Conservation (phyloP, 2,888 invertebrate species). For the Agonopterix heracliana region DNA sequence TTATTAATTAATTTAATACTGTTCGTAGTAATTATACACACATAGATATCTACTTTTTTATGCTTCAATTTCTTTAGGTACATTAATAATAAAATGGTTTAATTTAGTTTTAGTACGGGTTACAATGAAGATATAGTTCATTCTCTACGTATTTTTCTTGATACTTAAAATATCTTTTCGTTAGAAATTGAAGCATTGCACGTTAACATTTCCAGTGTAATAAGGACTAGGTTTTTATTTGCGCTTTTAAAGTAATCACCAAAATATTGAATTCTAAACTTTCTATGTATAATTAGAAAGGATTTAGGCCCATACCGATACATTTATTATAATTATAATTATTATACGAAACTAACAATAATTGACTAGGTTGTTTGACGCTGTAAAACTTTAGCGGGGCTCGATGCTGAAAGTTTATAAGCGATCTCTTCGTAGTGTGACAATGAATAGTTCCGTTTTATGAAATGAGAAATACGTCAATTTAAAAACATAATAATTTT, state of each 20-base stretch:
- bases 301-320: background rate
- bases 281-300: background rate
- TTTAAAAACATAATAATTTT: too few species aligned
- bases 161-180: too few species aligned
- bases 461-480: too few species aligned
- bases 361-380: slow-evolving; percentile 54
- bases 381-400: slow-evolving; percentile 73
- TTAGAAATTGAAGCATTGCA: too few species aligned
- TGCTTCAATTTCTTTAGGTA: too few species aligned
- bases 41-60: slow-evolving; percentile 9
- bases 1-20: slow-evolving; percentile 18
- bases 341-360: slow-evolving; percentile 21
- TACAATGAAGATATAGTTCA: too few species aligned
- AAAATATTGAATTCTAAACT: background rate
- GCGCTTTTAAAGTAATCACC: too few species aligned
- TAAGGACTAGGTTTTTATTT: too few species aligned
- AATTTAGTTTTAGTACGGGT: too few species aligned
- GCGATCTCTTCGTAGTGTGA: slow-evolving; percentile 42
- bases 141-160: too few species aligned
- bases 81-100: too few species aligned
- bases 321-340: background rate
- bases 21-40: slow-evolving; percentile 6
- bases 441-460: slow-evolving; percentile 15
- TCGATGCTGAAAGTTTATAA: slow-evolving; percentile 65
- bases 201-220: too few species aligned